Conservation (phyloP, 2,113 vertebrate genomes). For the Sardina pilchardus region DNA sequence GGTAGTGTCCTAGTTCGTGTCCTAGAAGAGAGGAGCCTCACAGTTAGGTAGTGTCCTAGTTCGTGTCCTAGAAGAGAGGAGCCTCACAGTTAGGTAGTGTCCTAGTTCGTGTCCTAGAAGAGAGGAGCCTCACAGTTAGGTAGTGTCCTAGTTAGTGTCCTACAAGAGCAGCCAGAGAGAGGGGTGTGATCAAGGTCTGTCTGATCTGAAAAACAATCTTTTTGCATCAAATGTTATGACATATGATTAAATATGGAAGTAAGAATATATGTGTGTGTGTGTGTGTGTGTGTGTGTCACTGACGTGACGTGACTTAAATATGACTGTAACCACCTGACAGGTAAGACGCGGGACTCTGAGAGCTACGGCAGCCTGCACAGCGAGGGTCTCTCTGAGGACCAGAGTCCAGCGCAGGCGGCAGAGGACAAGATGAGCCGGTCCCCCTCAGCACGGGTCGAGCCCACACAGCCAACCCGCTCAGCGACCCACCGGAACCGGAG, state of each 20-base stretch:
- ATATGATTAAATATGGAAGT: no score
- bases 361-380: constrained; percentile 57
- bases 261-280: no score
- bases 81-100: not conserved
- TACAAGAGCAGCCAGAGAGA: constrained; percentile 35
- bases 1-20: not conserved
- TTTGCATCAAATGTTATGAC: no score
- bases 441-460: not conserved
- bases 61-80: not conserved
- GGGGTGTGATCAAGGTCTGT: constrained; percentile 12
- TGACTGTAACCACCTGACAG: constrained; percentile 36
- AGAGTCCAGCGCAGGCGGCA: constrained; percentile 28
- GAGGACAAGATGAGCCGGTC: constrained; percentile 42
- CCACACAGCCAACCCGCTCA: constrained; percentile 49
- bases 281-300: not conserved
- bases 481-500: constrained; percentile 46
- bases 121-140: not conserved
- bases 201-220: no score
- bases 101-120: not conserved
- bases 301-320: not conserved
- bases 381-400: constrained; percentile 55
- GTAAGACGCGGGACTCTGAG: constrained; percentile 58
- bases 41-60: constrained; percentile 44
- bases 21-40: constrained; percentile 35
- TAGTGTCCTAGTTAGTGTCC: not conserved